phyloP scores from a whole-genome alignment of 2,888 invertebrate species.

The Polyploca ridens region DNA sequence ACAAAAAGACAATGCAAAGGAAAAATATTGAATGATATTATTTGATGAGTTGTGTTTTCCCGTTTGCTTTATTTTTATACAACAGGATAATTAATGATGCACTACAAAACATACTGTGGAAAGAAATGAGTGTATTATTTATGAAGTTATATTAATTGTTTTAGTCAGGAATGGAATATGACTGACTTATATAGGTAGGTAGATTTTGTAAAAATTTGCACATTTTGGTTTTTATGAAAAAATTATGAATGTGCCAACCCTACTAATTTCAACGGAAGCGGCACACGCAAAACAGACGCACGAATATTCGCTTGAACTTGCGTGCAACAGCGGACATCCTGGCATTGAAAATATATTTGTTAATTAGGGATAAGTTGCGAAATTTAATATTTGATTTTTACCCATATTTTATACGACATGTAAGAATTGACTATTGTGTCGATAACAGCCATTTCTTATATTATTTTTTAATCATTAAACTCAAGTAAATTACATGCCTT shows the following conservation, averaged over 20 bases:
- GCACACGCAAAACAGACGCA: neutral
- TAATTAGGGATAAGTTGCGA: neutral
- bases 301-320: constrained; percentile 7
- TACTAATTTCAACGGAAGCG: neutral
- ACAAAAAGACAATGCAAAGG: neutral
- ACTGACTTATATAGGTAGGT: too few species aligned
- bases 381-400: too few species aligned
- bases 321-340: neutral
- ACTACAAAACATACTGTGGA: neutral
- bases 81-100: neutral
- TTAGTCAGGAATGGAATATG: too few species aligned
- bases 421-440: too few species aligned
- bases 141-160: too few species aligned
- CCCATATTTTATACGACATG: too few species aligned
- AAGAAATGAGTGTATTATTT: neutral
- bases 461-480: too few species aligned
- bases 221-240: neutral
- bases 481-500: too few species aligned
- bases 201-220: too few species aligned
- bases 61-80: neutral
- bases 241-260: neutral
- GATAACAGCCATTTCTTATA: too few species aligned
- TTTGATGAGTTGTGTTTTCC: neutral
- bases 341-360: neutral
- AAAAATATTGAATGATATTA: constrained; percentile 1